phyloP scores from a whole-genome alignment of 64 coral and sea anemone species.

The Montipora cactus region DNA sequence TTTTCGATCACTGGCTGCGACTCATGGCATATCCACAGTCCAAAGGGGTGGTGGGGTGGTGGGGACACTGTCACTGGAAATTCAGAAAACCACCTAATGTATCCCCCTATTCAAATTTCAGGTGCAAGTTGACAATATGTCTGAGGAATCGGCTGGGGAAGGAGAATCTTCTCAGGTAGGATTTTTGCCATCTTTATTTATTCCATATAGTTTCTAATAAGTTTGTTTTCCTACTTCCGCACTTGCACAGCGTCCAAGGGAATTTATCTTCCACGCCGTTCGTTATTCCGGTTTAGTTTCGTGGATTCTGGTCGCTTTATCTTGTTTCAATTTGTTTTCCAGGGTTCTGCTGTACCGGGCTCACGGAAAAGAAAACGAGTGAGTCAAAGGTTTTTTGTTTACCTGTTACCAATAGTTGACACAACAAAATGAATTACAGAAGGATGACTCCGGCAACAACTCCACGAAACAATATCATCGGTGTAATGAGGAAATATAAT shows the following conservation, averaged over 20 bases:
- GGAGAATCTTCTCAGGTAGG: constrained; percentile 42
- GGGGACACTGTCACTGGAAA: no score
- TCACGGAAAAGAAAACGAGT: constrained; percentile 52
- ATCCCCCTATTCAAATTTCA: not conserved
- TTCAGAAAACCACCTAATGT: no score
- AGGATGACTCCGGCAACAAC: no score
- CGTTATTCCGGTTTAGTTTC: not conserved
- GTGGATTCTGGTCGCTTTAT: no score
- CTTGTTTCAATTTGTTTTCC: not conserved
- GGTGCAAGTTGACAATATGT: constrained; percentile 51
- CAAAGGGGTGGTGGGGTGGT: no score
- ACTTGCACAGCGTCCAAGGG: not conserved
- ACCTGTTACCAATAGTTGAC: not conserved
- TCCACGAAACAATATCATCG: no score
- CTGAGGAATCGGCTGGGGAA: constrained; percentile 44
- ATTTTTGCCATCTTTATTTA: no score
- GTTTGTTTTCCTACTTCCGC: not conserved
- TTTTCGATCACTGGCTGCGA: no score
- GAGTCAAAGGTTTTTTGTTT: not conserved
- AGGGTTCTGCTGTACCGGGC: constrained; percentile 29
- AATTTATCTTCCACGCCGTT: not conserved
- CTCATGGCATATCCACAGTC: no score
- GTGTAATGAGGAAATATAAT: no score
- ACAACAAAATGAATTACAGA: no score
- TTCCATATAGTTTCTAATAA: not conserved